phyloP scores from a whole-genome alignment of 2,888 invertebrate genomes.

The Orthosia incerta region DNA sequence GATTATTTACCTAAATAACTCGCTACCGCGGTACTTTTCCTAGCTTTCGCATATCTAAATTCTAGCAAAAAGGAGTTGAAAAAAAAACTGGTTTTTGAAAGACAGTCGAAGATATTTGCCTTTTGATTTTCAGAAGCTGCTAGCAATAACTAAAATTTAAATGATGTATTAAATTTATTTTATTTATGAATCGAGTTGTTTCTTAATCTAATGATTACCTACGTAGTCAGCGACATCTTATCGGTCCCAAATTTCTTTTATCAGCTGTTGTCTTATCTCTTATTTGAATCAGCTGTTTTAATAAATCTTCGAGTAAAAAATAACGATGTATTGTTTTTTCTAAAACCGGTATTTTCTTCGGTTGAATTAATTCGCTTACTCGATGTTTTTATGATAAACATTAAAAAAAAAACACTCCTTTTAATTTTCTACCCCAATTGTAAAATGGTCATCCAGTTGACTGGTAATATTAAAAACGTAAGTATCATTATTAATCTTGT shows the following conservation, averaged over 20 bases:
- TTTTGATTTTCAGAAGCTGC: not conserved
- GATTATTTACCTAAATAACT: too few relatives aligned
- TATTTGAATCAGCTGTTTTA: constrained; percentile 37
- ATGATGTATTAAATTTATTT: not conserved
- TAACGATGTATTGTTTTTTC: not conserved
- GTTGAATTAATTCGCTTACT: constrained; percentile 1
- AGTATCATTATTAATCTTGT: not conserved
- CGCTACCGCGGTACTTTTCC: too few relatives aligned
- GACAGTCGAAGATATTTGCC: too few relatives aligned
- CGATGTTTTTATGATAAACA: not conserved
- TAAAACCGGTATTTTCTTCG: not conserved
- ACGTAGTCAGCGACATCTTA: constrained; percentile 28
- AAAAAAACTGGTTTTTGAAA: too few relatives aligned
- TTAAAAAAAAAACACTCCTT: not conserved
- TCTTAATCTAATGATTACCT: constrained; percentile 15
- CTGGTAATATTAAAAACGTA: not conserved
- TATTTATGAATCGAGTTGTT: not conserved
- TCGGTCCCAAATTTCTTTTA: constrained; percentile 32
- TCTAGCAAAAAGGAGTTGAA: too few relatives aligned
- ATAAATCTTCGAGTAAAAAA: constrained; percentile 10
- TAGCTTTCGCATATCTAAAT: too few relatives aligned
- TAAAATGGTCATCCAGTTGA: not conserved
- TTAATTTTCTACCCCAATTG: not conserved
- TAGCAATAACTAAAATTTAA: not conserved
- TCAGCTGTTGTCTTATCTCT: constrained; percentile 33